Conservation (phyloP, 2,888 invertebrate genomes). For the Pyralis farinalis region DNA sequence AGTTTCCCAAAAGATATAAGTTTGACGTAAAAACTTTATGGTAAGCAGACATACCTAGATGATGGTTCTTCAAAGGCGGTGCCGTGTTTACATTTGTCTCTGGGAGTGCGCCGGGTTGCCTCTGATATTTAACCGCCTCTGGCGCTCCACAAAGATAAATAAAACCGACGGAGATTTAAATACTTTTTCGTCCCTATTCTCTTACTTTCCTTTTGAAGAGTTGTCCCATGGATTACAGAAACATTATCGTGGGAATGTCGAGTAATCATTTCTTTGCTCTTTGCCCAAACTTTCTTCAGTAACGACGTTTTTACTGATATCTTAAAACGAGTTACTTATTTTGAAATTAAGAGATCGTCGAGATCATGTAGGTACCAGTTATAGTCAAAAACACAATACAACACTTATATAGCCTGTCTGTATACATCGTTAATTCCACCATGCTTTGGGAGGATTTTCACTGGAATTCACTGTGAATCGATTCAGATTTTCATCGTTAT, state of each 20-base stretch:
- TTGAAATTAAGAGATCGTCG: too few relatives aligned
- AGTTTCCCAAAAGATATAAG: constrained; percentile 28
- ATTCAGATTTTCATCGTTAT: too few relatives aligned
- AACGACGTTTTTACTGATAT: too few relatives aligned
- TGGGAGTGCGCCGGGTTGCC: constrained; percentile 49
- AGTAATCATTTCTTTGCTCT: constrained; percentile 14
- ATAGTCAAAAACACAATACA: too few relatives aligned
- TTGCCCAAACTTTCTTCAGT: constrained; percentile 1
- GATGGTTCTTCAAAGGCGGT: constrained; percentile 61
- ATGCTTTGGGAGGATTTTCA: too few relatives aligned
- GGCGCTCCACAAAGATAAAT: constrained; percentile 67
- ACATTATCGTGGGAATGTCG: constrained; percentile 16
- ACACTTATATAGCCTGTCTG: too few relatives aligned
- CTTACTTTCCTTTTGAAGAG: constrained; percentile 36
- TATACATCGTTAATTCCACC: too few relatives aligned
- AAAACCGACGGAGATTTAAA: constrained; percentile 66
- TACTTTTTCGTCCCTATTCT: constrained; percentile 60
- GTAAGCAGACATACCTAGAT: constrained; percentile 42
- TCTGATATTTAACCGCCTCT: constrained; percentile 68
- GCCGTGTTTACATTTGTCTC: constrained; percentile 68
- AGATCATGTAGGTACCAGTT: too few relatives aligned
- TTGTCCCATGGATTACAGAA: constrained; percentile 33
- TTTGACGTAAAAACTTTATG: constrained; percentile 35
- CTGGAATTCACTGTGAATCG: too few relatives aligned
- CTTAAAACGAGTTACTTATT: too few relatives aligned